Evolutionary conservation across 1,140 invertebrate genomes (phyloP).

Genomic region (Macrocentrus cingulum): DNA sequence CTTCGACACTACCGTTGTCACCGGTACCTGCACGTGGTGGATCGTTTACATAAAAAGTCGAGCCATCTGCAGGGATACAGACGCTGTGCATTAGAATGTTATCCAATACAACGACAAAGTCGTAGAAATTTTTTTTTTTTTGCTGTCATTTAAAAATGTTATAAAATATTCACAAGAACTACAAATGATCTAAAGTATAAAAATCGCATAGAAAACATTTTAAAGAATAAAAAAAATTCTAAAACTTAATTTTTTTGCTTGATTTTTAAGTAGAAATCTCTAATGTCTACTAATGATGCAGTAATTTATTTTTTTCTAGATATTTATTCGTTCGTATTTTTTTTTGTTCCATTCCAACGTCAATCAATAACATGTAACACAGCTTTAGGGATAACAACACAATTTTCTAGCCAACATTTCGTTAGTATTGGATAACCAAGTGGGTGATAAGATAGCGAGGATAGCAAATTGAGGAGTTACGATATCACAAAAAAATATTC

Average conservation of each 20-base stretch:
- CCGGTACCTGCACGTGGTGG: constrained; percentile 62
- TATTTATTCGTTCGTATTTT: too few species aligned
- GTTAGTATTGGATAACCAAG: constrained; percentile 55
- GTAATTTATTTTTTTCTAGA: too few species aligned
- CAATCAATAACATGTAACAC: constrained; percentile 9
- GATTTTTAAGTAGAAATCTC: too few species aligned
- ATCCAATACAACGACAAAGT: constrained; percentile 49
- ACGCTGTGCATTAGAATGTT: constrained; percentile 52
- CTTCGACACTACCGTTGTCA: constrained; percentile 61
- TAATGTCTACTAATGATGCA: too few species aligned
- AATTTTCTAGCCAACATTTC: background rate
- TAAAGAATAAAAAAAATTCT: too few species aligned
- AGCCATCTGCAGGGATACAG: constrained; percentile 57
- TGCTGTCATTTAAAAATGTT: background rate
- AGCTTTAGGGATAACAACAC: constrained; percentile 12
- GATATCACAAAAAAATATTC: too few species aligned
- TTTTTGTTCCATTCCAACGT: too few species aligned
- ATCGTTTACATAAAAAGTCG: constrained; percentile 62
- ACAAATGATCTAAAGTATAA: too few species aligned
- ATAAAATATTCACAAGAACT: too few species aligned
- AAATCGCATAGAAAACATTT: too few species aligned
- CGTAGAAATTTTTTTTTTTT: constrained; percentile 17
- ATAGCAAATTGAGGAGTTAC: too few species aligned
- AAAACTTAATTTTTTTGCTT: too few species aligned
- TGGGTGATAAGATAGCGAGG: constrained; percentile 22